Evolutionary conservation across 2,797 vertebrate genomes (phyloP).

Genomic region (Pipistrellus nathusii): DNA sequence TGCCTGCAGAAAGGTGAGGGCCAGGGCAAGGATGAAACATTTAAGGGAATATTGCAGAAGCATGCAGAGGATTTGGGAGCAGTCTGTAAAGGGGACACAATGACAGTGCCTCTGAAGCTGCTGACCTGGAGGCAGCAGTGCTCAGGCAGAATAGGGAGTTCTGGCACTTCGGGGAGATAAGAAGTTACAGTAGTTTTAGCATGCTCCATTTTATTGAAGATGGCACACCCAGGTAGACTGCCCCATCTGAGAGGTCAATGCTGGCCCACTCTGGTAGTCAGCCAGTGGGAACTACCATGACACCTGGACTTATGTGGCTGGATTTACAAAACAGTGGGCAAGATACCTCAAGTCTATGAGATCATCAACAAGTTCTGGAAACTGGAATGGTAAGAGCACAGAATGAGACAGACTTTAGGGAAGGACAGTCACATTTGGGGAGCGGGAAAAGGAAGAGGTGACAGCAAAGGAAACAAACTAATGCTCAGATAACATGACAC

Average conservation of each 20-base stretch:
- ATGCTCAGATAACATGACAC: neutral
- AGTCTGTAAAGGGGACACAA: neutral
- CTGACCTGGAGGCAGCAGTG: neutral
- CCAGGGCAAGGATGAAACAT: neutral
- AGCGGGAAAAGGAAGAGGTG: neutral
- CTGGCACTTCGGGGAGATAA: neutral
- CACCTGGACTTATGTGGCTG: neutral
- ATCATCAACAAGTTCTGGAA: neutral
- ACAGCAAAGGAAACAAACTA: conserved; percentile 29
- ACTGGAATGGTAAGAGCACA: neutral
- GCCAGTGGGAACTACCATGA: neutral
- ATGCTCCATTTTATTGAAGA: neutral
- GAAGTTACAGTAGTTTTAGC: neutral
- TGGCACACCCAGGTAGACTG: neutral
- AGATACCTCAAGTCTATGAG: neutral
- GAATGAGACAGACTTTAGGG: neutral
- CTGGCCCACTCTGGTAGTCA: neutral
- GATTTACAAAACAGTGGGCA: neutral
- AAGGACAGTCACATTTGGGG: neutral
- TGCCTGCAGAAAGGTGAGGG: neutral
- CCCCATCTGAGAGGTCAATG: neutral
- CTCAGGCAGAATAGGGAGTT: neutral
- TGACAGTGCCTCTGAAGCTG: neutral
- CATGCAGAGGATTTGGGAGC: neutral
- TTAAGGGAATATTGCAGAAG: neutral